Conservation (phyloP, 2,888 invertebrate genomes). For the Plutella xylostella region DNA sequence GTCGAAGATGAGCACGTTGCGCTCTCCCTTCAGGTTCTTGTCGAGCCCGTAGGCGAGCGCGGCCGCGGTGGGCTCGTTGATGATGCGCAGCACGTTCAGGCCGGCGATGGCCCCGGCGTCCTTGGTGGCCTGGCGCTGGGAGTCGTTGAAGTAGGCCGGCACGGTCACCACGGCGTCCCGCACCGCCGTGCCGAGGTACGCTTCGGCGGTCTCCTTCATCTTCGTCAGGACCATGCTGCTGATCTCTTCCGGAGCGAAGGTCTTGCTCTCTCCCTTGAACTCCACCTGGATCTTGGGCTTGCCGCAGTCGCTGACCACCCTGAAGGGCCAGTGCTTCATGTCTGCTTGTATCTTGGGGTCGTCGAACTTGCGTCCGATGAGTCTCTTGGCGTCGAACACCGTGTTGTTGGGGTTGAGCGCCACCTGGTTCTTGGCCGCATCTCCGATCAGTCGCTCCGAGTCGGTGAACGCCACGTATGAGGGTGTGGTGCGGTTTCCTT, state of each 20-base stretch:
- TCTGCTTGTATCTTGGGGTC: constrained; percentile 83
- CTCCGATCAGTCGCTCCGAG: constrained; percentile 55
- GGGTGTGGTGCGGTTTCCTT: constrained; percentile 89
- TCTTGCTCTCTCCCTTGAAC: constrained; percentile 73
- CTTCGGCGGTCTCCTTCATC: constrained; percentile 76
- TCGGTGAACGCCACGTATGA: constrained; percentile 91
- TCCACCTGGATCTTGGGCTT: constrained; percentile 78
- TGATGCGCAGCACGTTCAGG: constrained; percentile 83
- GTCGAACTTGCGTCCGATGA: constrained; percentile 83
- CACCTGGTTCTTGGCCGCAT: constrained; percentile 89
- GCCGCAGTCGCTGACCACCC: constrained; percentile 72
- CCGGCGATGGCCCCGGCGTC: constrained; percentile 85
- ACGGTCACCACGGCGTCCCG: constrained; percentile 85
- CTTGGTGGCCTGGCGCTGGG: constrained; percentile 82
- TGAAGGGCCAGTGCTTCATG: constrained; percentile 88
- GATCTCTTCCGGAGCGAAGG: constrained; percentile 77
- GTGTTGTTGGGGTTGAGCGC: constrained; percentile 82
- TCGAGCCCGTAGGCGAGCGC: constrained; percentile 79
- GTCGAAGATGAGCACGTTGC: constrained; percentile 75
- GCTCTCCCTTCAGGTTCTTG: constrained; percentile 74
- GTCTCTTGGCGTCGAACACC: constrained; percentile 78
- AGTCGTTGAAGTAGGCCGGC: constrained; percentile 81
- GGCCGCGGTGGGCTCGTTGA: constrained; percentile 85
- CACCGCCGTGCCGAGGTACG: constrained; percentile 74
- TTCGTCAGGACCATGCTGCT: constrained; percentile 76